These are phyloP conservation scores for Aurelia coerulea DNA, from an alignment of 30 jellyfish, hydroid and myxozoan genomes.

Conservation along the genomic window DNA sequence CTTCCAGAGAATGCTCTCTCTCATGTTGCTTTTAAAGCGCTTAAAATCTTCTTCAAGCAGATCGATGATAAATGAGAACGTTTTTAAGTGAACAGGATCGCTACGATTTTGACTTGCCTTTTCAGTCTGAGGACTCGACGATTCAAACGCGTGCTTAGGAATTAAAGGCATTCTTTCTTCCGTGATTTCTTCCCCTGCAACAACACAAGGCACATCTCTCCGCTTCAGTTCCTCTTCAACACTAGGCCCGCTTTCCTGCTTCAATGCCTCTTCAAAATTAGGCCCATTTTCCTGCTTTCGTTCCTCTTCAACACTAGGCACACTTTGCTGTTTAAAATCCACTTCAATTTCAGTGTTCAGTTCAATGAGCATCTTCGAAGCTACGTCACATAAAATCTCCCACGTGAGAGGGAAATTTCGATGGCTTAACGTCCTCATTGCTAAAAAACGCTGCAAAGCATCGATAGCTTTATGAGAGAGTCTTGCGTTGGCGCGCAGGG, in stretches of 20 bases:
- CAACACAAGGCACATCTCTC: too few species aligned
- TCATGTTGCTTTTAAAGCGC: conserved; percentile 10
- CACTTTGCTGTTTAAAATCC: not conserved
- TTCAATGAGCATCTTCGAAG: conserved; percentile 6
- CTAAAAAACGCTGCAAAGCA: conserved; percentile 20
- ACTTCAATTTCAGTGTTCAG: not conserved
- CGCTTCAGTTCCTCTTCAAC: not conserved
- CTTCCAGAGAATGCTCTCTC: conserved; percentile 29
- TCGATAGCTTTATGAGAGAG: conserved; percentile 24
- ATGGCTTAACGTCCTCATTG: conserved; percentile 20
- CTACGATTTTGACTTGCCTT: not conserved
- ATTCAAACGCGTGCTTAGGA: not conserved
- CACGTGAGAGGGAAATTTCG: conserved; percentile 51
- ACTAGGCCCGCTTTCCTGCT: not conserved
- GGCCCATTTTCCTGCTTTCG: too few species aligned
- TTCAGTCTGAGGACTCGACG: not conserved
- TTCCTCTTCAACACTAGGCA: not conserved
- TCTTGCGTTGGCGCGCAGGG: not conserved
- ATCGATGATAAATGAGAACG: not conserved
- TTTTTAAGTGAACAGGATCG: not conserved
- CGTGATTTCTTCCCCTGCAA: too few species aligned
- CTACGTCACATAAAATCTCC: conserved; percentile 26
- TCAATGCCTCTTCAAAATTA: not conserved
- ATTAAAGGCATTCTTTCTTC: too few species aligned
- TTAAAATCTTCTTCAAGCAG: conserved; percentile 35